Conservation (phyloP, 2,113 vertebrate genomes). For the Myrmecophaga tridactyla region DNA sequence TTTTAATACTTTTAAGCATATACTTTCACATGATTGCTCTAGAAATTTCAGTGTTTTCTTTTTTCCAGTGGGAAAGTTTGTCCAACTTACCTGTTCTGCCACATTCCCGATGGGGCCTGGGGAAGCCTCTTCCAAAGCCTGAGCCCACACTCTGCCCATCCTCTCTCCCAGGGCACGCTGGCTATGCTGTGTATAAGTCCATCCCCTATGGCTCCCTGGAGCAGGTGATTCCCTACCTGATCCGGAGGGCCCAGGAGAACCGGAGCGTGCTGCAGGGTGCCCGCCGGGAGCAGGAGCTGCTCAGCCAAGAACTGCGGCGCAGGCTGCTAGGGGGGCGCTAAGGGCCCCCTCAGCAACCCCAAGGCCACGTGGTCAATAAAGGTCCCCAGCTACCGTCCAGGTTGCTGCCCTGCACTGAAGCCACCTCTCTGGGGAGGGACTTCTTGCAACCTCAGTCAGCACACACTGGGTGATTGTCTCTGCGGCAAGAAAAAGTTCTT, state of each 20-base stretch:
- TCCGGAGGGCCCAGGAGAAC: conserved; percentile 93
- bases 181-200: conserved; percentile 91
- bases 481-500: background rate
- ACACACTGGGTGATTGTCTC: rapidly evolving
- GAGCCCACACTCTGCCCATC: background rate
- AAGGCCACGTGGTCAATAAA: conserved; percentile 56
- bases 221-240: conserved; percentile 91
- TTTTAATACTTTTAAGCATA: background rate
- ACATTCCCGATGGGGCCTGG: background rate
- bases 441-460: background rate
- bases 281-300: conserved; percentile 88
- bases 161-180: conserved; percentile 84
- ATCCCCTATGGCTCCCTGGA: conserved; percentile 92
- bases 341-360: background rate
- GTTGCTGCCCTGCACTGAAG: background rate
- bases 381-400: background rate
- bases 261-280: conserved; percentile 88
- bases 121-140: background rate
- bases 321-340: conserved; percentile 73
- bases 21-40: background rate
- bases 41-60: background rate
- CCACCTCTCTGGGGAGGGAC: background rate
- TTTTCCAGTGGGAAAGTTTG: background rate
- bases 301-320: conserved; percentile 84
- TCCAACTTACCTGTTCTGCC: background rate